A percentile compares a stretch with the other conserved stretches of the same genome.
Evolutionary conservation across 2,113 vertebrate genomes (phyloP).

Genomic region (Ochotona princeps): DNA sequence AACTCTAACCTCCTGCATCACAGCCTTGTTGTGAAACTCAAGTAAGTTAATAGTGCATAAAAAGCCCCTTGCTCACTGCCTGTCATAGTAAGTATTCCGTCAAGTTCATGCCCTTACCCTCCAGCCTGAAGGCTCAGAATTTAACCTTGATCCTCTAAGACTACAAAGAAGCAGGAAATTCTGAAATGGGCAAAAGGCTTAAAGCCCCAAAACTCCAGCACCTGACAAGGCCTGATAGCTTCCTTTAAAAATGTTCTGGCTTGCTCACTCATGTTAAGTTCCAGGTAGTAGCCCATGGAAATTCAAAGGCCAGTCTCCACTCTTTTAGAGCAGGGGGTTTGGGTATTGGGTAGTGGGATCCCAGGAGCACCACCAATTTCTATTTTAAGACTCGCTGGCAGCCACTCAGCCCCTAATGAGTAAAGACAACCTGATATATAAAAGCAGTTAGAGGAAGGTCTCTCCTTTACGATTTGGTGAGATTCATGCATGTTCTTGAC

Average conservation of each 20-base stretch:
- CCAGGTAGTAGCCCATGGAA: background rate
- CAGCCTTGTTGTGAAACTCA: conserved; percentile 56
- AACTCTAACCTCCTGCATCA: conserved; percentile 6
- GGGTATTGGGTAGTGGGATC: background rate
- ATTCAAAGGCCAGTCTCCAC: background rate
- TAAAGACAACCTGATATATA: background rate
- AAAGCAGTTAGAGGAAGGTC: background rate
- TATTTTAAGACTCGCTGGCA: background rate
- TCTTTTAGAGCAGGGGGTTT: background rate
- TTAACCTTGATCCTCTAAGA: conserved; percentile 25
- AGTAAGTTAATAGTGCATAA: conserved; percentile 55
- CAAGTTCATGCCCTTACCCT: background rate
- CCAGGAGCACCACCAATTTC: background rate
- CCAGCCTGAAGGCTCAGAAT: background rate
- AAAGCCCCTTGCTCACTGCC: background rate
- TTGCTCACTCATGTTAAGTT: background rate
- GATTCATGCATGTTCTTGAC: background rate
- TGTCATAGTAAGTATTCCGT: background rate
- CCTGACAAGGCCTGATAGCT: conserved; percentile 8
- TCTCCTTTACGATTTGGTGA: background rate
- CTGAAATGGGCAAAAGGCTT: background rate
- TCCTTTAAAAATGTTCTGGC: conserved; percentile 28
- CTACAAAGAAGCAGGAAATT: conserved; percentile 49
- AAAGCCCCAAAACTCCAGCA: conserved; percentile 11
- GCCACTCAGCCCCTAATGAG: background rate